Evolutionary conservation across 2,797 vertebrate genomes (phyloP).

Genomic region (Rhinoraja longicauda): DNA sequence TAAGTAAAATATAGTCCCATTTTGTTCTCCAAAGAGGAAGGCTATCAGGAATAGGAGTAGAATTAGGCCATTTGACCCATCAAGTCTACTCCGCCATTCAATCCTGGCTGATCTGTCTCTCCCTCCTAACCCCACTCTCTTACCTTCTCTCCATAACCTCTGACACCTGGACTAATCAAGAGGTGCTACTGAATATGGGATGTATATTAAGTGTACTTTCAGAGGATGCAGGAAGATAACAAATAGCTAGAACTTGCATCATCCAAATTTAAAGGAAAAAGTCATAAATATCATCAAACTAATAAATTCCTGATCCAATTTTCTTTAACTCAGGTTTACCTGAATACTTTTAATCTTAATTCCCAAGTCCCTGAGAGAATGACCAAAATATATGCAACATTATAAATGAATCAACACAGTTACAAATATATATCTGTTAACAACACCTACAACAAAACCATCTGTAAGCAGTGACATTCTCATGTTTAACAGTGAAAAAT

Average conservation of each 20-base stretch:
- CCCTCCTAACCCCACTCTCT: too few species aligned
- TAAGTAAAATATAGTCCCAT: neutral
- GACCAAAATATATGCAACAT: neutral
- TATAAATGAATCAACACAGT: neutral
- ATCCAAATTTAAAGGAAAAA: neutral
- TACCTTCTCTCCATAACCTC: too few species aligned
- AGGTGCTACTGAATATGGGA: neutral
- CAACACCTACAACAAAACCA: conserved; percentile 49
- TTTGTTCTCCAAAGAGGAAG: neutral
- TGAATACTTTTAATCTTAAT: neutral
- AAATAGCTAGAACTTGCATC: neutral
- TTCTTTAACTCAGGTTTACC: neutral
- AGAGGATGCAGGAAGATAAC: neutral
- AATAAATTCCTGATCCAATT: neutral
- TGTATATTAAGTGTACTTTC: neutral
- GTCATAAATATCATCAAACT: neutral
- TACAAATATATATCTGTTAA: conserved; percentile 9
- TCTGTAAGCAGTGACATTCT: conserved; percentile 48
- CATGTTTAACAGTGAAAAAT: conserved; percentile 49
- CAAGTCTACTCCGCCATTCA: too few species aligned
- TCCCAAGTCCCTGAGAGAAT: neutral
- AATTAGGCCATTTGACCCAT: too few species aligned
- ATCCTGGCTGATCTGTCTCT: too few species aligned
- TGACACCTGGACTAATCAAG: too few species aligned
- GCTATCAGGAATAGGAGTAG: too few species aligned